Base-by-base conservation (phyloP, 2,888 invertebrate species). In the Cataglyphis cursor region DNA sequence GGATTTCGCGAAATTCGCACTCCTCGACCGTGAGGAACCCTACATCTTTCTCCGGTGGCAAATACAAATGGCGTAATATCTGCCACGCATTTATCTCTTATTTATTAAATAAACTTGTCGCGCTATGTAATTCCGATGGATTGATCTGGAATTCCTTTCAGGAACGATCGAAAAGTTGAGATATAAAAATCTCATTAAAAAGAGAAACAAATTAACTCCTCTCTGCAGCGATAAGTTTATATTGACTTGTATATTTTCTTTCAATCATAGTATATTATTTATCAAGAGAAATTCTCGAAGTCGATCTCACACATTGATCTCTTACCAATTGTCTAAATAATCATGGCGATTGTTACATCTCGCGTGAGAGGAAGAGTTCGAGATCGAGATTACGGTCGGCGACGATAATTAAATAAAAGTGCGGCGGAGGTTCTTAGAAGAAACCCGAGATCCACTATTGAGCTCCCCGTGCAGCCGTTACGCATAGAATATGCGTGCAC, bases 1-100 rank as follows among this genome's bases (percentile, higher is more conserved):
- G 85, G 72, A 92, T 94, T 94, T 92, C 93, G 92, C 92, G 75
- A 90, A 88, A 88, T 88, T 66, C 86, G 93, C 93, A 92, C 87
- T 91, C 85, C 64, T 87, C 64, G 82, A 84, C 59, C 80, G 80
- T 80, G 73, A 51, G 15, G 51, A 21, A 64, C 75, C 38, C 62
- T 61, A 51, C 62, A n/a, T 74, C 62, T 81, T 66, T 81, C 81
- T 73, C 48, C 81, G 18, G 62, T 74, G 28, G 51, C 81, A 51
- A 73, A 35, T 74, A 74, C 24, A 35, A 51, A 51, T 51, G 12
- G 62, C 74, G 31, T 35, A 51, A 74, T 81, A 48, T 62, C 61
- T 76, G 10, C 21, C 24, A 21, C 51, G 51, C 51, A n/a, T 59
- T 51, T 24, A 57, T 59, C 57, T 68, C 21, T 3, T 68, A 68